Conservation (phyloP, 2,797 vertebrate genomes). For the Enteromius argenteus region DNA sequence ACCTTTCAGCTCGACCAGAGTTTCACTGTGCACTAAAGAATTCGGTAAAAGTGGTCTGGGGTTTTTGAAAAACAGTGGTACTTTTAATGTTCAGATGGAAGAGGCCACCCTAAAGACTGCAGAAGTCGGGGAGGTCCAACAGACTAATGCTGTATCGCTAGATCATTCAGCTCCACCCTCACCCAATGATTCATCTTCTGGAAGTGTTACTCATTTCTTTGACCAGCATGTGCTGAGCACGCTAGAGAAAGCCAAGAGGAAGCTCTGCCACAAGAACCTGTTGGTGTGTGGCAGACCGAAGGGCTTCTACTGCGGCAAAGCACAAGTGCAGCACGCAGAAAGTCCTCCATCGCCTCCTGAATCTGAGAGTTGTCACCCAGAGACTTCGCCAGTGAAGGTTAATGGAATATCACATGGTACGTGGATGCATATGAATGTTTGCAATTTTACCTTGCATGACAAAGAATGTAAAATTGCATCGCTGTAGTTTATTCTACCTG, state of each 20-base stretch:
- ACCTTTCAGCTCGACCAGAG: conserved; percentile 74
- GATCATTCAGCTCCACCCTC: conserved; percentile 63
- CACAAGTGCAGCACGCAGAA: conserved; percentile 34
- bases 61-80: conserved; percentile 64
- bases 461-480: not conserved
- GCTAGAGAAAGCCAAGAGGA: conserved; percentile 77
- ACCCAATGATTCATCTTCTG: not conserved
- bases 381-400: conserved; percentile 66
- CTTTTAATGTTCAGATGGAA: conserved; percentile 60
- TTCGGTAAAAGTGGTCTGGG: conserved; percentile 64
- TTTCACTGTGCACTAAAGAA: conserved; percentile 61
- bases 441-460: not conserved
- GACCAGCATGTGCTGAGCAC: conserved; percentile 70
- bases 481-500: not conserved
- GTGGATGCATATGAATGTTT: not conserved
- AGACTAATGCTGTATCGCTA: conserved; percentile 53
- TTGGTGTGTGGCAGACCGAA: conserved; percentile 68
- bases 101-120: conserved; percentile 54
- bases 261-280: conserved; percentile 71
- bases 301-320: conserved; percentile 57
- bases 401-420: conserved; percentile 62
- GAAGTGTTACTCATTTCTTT: conserved; percentile 31
- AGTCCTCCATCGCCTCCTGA: conserved; percentile 50
- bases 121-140: conserved; percentile 45
- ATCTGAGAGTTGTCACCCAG: conserved; percentile 33